Percentiles rank a stretch among this genome's conserved stretches.
phyloP scores from a whole-genome alignment of 1,140 invertebrate species.

The Lucilia sericata region DNA sequence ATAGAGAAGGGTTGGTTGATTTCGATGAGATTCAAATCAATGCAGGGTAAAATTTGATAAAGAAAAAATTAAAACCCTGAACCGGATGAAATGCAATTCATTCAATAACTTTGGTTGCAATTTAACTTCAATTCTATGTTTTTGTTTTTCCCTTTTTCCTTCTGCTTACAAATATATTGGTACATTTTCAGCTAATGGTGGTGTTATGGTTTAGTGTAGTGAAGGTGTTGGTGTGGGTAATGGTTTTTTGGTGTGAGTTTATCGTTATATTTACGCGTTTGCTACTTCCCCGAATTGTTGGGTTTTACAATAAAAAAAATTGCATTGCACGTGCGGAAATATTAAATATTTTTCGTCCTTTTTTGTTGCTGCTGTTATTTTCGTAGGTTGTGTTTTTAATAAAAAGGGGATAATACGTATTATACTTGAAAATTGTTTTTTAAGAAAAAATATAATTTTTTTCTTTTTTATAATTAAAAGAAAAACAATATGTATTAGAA shows the following conservation, averaged over 20 bases:
- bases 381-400: neutral
- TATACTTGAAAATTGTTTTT: conserved; percentile 18
- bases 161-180: neutral
- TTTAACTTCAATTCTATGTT: neutral
- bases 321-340: conserved; percentile 22
- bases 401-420: conserved; percentile 17
- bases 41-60: neutral
- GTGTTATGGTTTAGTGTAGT: neutral
- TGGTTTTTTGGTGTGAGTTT: neutral
- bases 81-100: neutral
- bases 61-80: neutral
- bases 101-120: neutral
- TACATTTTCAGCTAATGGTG: neutral
- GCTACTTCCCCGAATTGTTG: neutral
- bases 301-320: neutral
- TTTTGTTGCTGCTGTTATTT: neutral
- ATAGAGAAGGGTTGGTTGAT: neutral
- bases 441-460: neutral
- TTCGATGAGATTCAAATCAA: conserved; percentile 21
- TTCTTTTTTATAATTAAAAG: conserved; percentile 11
- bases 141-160: neutral
- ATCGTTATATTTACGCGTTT: neutral
- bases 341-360: conserved; percentile 15
- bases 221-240: conserved; percentile 3
- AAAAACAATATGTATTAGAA: too few species aligned